Conservation (phyloP, 2,113 vertebrate genomes). For the Gobius niger region DNA sequence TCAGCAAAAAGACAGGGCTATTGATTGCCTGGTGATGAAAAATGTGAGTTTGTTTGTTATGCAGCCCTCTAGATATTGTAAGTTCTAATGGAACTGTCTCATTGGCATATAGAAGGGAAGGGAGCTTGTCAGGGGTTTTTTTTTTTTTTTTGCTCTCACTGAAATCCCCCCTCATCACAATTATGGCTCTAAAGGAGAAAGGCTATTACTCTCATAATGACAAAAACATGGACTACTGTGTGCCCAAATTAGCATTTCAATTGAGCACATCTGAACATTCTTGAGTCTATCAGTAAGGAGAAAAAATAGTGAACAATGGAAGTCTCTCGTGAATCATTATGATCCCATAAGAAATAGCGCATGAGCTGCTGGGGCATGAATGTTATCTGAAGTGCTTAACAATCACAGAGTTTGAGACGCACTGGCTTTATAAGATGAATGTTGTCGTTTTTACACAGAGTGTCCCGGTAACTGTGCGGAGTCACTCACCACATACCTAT, state of each 20-base stretch:
- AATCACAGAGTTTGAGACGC: conserved; percentile 24
- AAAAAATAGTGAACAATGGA: conserved; percentile 33
- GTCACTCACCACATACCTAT: conserved; percentile 25
- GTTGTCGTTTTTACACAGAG: background rate
- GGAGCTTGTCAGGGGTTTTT: background rate
- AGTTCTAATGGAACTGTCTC: conserved; percentile 1
- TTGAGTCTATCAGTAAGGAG: conserved; percentile 17
- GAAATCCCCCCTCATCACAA: conserved; percentile 25
- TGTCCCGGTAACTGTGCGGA: conserved; percentile 21
- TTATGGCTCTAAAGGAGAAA: conserved; percentile 29
- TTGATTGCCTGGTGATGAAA: background rate
- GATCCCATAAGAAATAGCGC: conserved; percentile 25
- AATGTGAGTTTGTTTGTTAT: background rate
- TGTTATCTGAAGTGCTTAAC: conserved; percentile 39
- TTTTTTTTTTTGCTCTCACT: conserved; percentile 12
- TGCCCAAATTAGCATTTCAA: conserved; percentile 54
- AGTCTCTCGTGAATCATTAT: conserved; percentile 33
- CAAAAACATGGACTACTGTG: conserved; percentile 31
- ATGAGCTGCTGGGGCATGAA: background rate
- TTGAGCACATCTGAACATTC: conserved; percentile 41
- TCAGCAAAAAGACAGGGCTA: conserved; percentile 1
- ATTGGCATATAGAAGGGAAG: conserved; percentile 12
- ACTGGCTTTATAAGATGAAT: conserved; percentile 39
- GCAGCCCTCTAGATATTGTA: conserved; percentile 15
- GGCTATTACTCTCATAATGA: conserved; percentile 26